Conservation (phyloP, 2,888 invertebrate genomes). For the Caenorhabditis becei region DNA sequence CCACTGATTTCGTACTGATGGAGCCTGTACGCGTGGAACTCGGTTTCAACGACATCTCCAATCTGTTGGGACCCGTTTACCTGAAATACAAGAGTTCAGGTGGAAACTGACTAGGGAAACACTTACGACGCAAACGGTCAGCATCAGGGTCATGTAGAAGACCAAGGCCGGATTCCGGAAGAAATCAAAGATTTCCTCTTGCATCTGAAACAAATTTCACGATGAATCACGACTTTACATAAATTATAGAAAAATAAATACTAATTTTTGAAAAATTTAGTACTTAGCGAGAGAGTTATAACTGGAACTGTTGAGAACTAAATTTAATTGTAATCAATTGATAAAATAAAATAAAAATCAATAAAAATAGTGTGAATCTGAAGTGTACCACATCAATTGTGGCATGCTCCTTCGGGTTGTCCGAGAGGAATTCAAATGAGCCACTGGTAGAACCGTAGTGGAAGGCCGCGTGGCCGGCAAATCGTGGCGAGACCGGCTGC, state of each 20-base stretch:
- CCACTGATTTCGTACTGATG: constrained; percentile 79
- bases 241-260: background rate
- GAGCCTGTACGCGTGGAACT: constrained; percentile 79
- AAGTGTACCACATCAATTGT: background rate
- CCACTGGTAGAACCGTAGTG: constrained; percentile 7
- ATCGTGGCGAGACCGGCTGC: constrained; percentile 43
- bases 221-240: background rate
- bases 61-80: constrained; percentile 65
- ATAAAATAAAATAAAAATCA: background rate
- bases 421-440: constrained; percentile 51
- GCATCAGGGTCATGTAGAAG: constrained; percentile 67
- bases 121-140: constrained; percentile 70
- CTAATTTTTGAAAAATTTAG: background rate
- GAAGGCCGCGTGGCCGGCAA: too few relatives aligned
- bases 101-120: background rate
- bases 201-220: constrained; percentile 59
- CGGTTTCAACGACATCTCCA: constrained; percentile 71
- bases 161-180: constrained; percentile 71
- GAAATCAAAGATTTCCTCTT: constrained; percentile 73
- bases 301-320: too few relatives aligned
- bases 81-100: constrained; percentile 22
- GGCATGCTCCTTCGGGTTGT: constrained; percentile 20
- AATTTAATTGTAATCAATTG: too few relatives aligned
- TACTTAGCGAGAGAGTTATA: too few relatives aligned
- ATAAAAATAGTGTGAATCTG: background rate